Conservation (phyloP, 2,113 vertebrate species). For the Odocoileus virginianus region DNA sequence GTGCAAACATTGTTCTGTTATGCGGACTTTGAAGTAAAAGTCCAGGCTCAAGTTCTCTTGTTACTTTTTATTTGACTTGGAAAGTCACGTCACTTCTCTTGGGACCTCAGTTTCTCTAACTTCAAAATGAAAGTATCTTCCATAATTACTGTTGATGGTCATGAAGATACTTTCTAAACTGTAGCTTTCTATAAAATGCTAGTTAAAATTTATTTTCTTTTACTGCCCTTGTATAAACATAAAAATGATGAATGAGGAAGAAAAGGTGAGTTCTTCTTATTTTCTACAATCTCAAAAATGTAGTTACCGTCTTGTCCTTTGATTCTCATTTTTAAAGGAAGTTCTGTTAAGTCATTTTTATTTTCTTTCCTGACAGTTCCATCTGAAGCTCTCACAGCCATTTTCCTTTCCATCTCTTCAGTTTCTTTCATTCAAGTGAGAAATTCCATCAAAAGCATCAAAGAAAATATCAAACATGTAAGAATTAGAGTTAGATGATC, state of each 20-base stretch:
- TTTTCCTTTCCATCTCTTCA: not conserved
- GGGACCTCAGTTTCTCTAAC: not conserved
- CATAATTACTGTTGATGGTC: not conserved
- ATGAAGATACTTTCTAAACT: not conserved
- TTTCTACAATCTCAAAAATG: not conserved
- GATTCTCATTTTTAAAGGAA: not conserved
- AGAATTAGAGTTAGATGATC: not conserved
- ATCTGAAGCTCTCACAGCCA: not conserved
- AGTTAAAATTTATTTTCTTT: not conserved
- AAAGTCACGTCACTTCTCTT: not conserved
- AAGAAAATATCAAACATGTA: conserved; percentile 37
- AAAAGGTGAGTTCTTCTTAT: not conserved
- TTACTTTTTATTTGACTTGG: not conserved
- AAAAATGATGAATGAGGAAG: not conserved
- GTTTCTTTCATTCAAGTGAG: conserved; percentile 13
- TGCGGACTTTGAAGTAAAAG: not conserved
- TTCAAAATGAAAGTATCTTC: not conserved
- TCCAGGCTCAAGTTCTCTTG: not conserved
- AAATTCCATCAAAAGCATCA: conserved; percentile 39
- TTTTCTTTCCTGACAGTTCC: not conserved
- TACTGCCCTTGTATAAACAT: not conserved
- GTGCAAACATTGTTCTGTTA: not conserved
- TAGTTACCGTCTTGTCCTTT: not conserved
- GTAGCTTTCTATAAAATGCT: not conserved
- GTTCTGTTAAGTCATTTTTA: not conserved